Evolutionary conservation across 2,888 invertebrate genomes (phyloP).

Genomic region (Myopa tessellatipennis): DNA sequence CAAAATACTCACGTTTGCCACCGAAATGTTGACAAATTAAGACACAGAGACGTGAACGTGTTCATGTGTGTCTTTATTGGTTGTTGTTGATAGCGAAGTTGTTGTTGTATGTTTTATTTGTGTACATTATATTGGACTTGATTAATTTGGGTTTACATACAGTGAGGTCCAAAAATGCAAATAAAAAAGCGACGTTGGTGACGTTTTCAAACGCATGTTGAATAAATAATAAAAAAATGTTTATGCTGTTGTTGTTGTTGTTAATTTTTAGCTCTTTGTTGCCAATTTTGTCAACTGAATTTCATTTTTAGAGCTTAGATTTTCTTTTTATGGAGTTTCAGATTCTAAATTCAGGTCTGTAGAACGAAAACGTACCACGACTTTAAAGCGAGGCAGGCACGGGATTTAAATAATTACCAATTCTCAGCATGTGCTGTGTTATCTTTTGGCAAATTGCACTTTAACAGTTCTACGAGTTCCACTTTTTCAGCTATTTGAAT

Average conservation of each 20-base stretch:
- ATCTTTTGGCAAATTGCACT: neutral
- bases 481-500: neutral
- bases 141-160: neutral
- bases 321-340: too few relatives aligned
- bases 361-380: too few relatives aligned
- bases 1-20: neutral
- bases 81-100: neutral
- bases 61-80: too few relatives aligned
- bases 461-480: constrained; percentile 5
- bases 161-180: constrained; percentile 2
- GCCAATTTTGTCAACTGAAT: neutral
- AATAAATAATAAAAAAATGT: neutral
- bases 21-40: neutral
- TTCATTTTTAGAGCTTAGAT: too few relatives aligned
- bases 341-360: too few relatives aligned
- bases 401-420: too few relatives aligned
- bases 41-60: too few relatives aligned
- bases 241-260: neutral
- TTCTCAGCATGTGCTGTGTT: too few relatives aligned
- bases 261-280: neutral
- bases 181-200: neutral
- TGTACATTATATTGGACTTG: neutral
- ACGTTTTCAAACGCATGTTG: neutral
- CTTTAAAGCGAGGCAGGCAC: too few relatives aligned
- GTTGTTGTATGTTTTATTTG: neutral